Percentiles rank a stretch among this genome's conserved stretches.
These are phyloP conservation scores for Melinopterus prodromus DNA, from an alignment of 2,888 invertebrate genomes.

Conservation along the genomic window DNA sequence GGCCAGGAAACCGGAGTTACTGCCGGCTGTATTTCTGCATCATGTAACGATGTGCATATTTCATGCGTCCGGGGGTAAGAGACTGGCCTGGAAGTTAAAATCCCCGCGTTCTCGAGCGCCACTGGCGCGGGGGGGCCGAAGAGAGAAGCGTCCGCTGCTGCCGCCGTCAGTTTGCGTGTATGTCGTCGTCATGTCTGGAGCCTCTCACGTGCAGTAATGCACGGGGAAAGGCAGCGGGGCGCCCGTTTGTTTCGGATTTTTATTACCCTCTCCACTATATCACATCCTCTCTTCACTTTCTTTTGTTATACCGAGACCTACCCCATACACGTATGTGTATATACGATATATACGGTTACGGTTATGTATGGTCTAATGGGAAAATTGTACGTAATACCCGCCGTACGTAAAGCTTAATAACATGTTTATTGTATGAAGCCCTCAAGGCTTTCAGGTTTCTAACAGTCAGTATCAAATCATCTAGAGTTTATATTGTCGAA, in stretches of 20 bases:
- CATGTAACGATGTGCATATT: background rate
- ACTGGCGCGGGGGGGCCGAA: background rate
- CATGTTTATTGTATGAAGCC: too few relatives aligned
- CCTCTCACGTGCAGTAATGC: slow-evolving; percentile 24
- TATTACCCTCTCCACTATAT: slow-evolving; percentile 11
- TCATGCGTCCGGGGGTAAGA: background rate
- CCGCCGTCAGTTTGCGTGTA: slow-evolving; percentile 19
- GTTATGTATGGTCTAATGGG: background rate
- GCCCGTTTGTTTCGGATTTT: slow-evolving; percentile 25
- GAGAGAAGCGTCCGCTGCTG: background rate
- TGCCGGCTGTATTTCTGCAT: background rate
- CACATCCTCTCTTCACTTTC: slow-evolving; percentile 4
- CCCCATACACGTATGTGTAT: background rate
- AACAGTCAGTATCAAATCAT: too few relatives aligned
- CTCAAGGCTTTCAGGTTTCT: too few relatives aligned
- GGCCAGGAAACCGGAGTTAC: background rate
- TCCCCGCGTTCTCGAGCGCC: background rate
- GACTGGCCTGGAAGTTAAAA: background rate
- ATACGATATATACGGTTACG: background rate
- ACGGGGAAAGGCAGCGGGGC: slow-evolving; percentile 14
- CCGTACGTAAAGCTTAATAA: background rate
- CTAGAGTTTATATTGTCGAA: too few relatives aligned
- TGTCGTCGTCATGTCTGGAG: slow-evolving; percentile 25
- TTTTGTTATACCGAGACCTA: background rate
- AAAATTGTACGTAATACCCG: background rate